phyloP scores from a whole-genome alignment of 2,888 invertebrate genomes.

The Oligia fasciuncula region DNA sequence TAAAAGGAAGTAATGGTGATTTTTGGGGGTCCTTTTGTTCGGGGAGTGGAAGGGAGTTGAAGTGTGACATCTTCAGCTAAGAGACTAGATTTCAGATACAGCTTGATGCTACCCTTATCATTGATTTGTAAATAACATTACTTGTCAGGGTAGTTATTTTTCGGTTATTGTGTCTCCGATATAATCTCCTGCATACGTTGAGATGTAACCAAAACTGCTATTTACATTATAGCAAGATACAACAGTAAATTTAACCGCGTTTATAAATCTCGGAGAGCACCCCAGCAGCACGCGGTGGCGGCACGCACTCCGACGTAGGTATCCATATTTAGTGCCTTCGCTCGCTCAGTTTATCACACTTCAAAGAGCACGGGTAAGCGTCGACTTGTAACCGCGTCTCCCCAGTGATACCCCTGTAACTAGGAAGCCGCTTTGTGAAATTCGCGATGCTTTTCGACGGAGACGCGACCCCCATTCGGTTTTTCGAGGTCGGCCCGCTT shows the following conservation, averaged over 20 bases:
- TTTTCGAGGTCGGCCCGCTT: slow-evolving; percentile 86
- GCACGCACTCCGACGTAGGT: slow-evolving; percentile 78
- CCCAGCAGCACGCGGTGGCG: slow-evolving; percentile 71
- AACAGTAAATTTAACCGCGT: slow-evolving; percentile 74
- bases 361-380: slow-evolving; percentile 86
- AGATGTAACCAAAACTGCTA: slow-evolving; percentile 54
- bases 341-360: slow-evolving; percentile 86
- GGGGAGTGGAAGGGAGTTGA: not conserved
- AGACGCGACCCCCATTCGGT: slow-evolving; percentile 84
- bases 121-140: not conserved
- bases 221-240: slow-evolving; percentile 63
- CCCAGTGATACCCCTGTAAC: slow-evolving; percentile 80
- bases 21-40: not conserved
- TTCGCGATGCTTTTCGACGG: slow-evolving; percentile 86
- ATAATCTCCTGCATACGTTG: slow-evolving; percentile 28
- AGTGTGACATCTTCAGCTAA: not conserved
- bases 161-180: slow-evolving; percentile 10
- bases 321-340: slow-evolving; percentile 81
- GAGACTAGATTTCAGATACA: not conserved
- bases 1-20: not conserved
- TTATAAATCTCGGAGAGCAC: slow-evolving; percentile 75
- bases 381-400: slow-evolving; percentile 83
- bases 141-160: not conserved
- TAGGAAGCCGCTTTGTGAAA: slow-evolving; percentile 88
- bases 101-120: not conserved